Conservation (phyloP, 2,797 vertebrate genomes). For the Galaxias olidus region DNA sequence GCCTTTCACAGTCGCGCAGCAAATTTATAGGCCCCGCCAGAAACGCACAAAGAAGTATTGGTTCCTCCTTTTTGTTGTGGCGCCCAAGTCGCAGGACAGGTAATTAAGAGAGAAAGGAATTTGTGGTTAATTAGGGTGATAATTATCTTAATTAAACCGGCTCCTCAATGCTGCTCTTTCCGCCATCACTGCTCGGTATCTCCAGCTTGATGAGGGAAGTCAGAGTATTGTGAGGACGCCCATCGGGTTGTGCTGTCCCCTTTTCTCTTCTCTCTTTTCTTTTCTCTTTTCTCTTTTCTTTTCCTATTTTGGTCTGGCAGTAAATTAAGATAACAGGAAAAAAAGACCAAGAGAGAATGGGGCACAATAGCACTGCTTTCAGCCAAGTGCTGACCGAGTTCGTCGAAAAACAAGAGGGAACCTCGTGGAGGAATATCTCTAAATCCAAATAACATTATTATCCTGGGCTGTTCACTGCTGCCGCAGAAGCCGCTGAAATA, state of each 20-base stretch:
- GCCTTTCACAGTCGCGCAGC: slow-evolving; percentile 69
- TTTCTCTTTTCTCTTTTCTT: slow-evolving; percentile 55
- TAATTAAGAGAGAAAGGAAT: slow-evolving; percentile 72
- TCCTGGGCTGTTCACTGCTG: no score
- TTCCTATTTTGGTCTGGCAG: neutral
- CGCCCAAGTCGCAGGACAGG: slow-evolving; percentile 62
- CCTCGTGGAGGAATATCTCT: no score
- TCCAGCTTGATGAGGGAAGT: slow-evolving; percentile 57
- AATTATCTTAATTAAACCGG: slow-evolving; percentile 79
- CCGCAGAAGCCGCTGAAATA: no score
- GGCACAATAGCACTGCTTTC: neutral
- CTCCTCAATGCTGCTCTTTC: slow-evolving; percentile 44
- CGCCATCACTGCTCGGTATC: slow-evolving; percentile 40
- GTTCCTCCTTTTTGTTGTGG: slow-evolving; percentile 58
- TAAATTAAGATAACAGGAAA: slow-evolving; percentile 2
- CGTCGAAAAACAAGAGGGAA: neutral
- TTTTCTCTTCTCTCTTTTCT: slow-evolving; percentile 44
- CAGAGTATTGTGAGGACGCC: slow-evolving; percentile 54
- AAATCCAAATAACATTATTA: no score
- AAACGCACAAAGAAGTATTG: slow-evolving; percentile 64
- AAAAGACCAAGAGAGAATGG: neutral
- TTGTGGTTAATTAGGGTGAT: slow-evolving; percentile 75
- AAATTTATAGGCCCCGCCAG: slow-evolving; percentile 63
- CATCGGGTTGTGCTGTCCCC: slow-evolving; percentile 62
- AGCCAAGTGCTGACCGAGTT: neutral